Evolutionary conservation across 92 coral and sea anemone genomes (phyloP).

Genomic region (Diadumene lineata): DNA sequence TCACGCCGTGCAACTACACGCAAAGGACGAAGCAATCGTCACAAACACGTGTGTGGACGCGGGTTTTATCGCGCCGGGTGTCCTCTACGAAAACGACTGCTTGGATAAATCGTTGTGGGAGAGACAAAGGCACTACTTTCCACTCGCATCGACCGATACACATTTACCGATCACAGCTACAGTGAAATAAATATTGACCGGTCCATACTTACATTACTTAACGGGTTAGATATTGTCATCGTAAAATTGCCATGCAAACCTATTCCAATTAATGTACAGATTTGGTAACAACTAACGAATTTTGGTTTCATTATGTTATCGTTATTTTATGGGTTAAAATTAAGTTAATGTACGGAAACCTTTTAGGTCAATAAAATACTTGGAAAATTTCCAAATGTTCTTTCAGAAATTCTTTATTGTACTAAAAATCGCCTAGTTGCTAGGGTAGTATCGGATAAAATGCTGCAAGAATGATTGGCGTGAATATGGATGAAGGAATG

Average conservation of each 20-base stretch:
- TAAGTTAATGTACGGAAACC: too few species aligned
- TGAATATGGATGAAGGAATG: too few species aligned
- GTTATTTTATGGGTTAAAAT: too few species aligned
- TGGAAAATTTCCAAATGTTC: too few species aligned
- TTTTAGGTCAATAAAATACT: too few species aligned
- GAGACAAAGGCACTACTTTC: conserved; percentile 28
- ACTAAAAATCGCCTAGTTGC: too few species aligned
- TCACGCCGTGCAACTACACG: conserved; percentile 21
- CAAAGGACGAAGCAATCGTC: conserved; percentile 9
- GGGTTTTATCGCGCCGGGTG: conserved; percentile 17
- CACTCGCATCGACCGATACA: conserved; percentile 32
- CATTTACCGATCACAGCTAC: conserved; percentile 36
- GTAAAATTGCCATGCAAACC: background rate
- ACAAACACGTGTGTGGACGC: conserved; percentile 19
- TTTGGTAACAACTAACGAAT: too few species aligned
- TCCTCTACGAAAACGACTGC: conserved; percentile 10
- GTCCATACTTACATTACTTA: background rate
- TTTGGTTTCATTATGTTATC: too few species aligned
- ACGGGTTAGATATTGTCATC: background rate
- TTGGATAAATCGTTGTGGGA: conserved; percentile 17
- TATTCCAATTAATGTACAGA: background rate
- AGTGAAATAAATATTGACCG: background rate
- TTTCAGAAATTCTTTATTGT: too few species aligned
- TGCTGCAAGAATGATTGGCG: too few species aligned
- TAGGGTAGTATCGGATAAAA: too few species aligned